Evolutionary conservation across 2,888 invertebrate species (phyloP).

Genomic region (Taphrorychus bicolor): DNA sequence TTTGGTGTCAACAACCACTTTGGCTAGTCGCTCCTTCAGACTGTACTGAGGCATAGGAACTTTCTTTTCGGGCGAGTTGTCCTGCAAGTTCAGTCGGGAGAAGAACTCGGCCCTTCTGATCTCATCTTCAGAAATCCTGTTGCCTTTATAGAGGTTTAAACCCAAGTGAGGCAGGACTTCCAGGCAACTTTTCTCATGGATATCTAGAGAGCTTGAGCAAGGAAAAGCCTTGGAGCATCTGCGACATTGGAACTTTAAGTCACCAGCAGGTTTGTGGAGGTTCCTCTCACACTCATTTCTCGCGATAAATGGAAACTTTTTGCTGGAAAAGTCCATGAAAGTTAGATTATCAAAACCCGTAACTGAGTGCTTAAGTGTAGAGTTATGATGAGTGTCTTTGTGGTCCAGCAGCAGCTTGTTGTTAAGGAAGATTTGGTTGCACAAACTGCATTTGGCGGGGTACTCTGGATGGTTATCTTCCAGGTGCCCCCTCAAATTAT

Average conservation of each 20-base stretch:
- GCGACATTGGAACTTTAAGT: conserved; percentile 72
- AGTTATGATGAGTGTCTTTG: conserved; percentile 67
- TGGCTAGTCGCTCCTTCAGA: conserved; percentile 50
- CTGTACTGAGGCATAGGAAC: conserved; percentile 43
- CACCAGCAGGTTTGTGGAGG: conserved; percentile 62
- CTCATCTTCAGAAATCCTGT: conserved; percentile 63
- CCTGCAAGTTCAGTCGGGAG: conserved; percentile 78
- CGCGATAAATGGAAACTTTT: conserved; percentile 81
- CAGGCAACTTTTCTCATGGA: conserved; percentile 68
- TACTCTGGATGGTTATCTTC: conserved; percentile 72
- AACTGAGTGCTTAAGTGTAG: conserved; percentile 60
- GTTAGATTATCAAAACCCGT: conserved; percentile 75
- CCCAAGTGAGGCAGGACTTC: conserved; percentile 42
- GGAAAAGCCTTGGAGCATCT: conserved; percentile 77
- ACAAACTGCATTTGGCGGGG: conserved; percentile 72
- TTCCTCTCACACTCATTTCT: conserved; percentile 75
- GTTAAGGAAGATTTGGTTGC: conserved; percentile 77
- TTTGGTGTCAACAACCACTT: conserved; percentile 64
- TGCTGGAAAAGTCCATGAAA: conserved; percentile 80
- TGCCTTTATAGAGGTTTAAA: conserved; percentile 53
- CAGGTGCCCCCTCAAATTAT: conserved; percentile 69
- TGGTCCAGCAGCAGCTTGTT: conserved; percentile 76
- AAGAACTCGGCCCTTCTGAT: conserved; percentile 80
- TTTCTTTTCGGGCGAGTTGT: conserved; percentile 64
- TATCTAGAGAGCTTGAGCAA: conserved; percentile 70